Base-by-base conservation (phyloP, 2,888 invertebrate genomes). In the Apamea crenata region DNA sequence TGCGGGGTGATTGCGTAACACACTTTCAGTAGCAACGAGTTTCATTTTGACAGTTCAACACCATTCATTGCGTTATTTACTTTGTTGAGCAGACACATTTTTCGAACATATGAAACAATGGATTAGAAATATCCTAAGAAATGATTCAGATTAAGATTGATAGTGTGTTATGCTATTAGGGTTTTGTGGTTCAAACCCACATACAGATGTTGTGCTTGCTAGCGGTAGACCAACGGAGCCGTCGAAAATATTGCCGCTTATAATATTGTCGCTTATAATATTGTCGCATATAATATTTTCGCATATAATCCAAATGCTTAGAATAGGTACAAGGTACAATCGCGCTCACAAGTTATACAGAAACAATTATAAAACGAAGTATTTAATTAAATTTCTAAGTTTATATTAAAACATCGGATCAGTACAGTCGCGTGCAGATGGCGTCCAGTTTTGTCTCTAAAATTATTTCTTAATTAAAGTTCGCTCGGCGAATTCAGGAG, bases 381-480 rank as follows among this genome's bases (percentile, higher is more conserved):
- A 81, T 87, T 90, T 89, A 89, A 91, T 91, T 90, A 90, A 90
- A 89, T 87, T 85, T 85, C 79, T 75, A 88, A 90, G 84, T 90
- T 90, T 89, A 83, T 86, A 89, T 87, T 88, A 85, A 87, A 89
- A 87, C 74, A 87, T 88, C 70, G 76, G 78, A 82, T 79, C 85
- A 87, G 82, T 86, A 87, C 69, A 85, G 89, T 86, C 87, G 79
- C 74, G 68, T 73, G 80, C 92, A 92, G 91, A 90, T 90, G 92
- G 82, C 85, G 81, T 75, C 80, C 89, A 87, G 84, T 85, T 82
- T 82, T 89, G 88, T 90, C 90, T 89, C 74, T 77, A 82, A 84
- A 90, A 90, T 91, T 86, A 91, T 90, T 88, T 88, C 91, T 90
- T 92, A 90, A 92, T 92, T 92, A 92, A 91, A 90, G 84, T 91